Percentiles rank a stretch among this genome's conserved stretches.
phyloP scores from a whole-genome alignment of 2,113 vertebrate species.

The Peucedramus taeniatus region DNA sequence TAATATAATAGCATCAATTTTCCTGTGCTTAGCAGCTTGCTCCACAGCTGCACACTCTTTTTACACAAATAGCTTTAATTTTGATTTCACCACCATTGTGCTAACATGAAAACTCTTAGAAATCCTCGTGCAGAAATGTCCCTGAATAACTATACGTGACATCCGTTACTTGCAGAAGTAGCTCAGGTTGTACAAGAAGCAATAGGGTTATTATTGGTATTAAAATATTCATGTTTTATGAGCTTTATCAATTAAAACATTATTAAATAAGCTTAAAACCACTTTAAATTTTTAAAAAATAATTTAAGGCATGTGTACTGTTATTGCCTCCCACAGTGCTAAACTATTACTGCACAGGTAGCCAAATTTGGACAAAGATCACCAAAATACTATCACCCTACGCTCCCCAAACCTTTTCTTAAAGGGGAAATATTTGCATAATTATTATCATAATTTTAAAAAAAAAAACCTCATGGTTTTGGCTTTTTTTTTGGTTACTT shows the following conservation, averaged over 20 bases:
- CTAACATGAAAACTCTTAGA: neutral
- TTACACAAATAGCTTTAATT: neutral
- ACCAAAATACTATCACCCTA: neutral
- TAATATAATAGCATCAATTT: neutral
- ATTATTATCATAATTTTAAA: constrained; percentile 21
- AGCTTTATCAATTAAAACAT: neutral
- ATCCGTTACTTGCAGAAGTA: neutral
- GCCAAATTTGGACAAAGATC: constrained; percentile 21
- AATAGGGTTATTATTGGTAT: neutral
- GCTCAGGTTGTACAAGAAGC: neutral
- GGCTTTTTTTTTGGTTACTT: neutral
- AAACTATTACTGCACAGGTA: neutral
- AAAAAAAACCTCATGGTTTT: neutral
- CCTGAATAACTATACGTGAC: neutral
- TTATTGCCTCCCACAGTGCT: constrained; percentile 2
- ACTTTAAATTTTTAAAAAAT: neutral
- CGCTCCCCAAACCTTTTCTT: neutral
- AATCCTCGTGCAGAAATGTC: neutral
- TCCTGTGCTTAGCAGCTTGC: neutral
- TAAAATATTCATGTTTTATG: neutral
- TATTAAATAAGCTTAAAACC: neutral
- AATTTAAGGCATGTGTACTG: neutral
- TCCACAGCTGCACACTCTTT: neutral
- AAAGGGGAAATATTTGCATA: neutral
- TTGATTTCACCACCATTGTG: neutral